Evolutionary conservation across 2,113 vertebrate genomes (phyloP), one percentile per base, ranked within the genome.

Genomic region (Albula goreensis): DNA sequence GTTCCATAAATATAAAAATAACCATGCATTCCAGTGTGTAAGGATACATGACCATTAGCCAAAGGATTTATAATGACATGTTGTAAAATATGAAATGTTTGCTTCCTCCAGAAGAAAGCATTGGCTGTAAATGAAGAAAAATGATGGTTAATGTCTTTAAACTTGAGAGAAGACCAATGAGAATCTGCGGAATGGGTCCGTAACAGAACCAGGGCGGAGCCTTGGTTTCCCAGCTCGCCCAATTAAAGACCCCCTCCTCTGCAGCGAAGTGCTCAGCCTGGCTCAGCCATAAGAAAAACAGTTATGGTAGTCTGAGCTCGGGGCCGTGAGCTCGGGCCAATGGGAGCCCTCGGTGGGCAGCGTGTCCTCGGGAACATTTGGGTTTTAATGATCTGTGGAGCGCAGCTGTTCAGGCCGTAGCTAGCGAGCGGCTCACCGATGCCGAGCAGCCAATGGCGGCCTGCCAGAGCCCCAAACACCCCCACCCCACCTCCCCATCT

Each of bases 331-430:
- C 49, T 17, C n/a, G 80, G 52, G 79, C 50, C 63, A 51, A 74
- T 9, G 50, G 50, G 41, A 10, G 11, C 19, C 66, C 83, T 51
- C 83, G 2, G 57, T 70, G 63, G 85, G 60, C 79, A 70, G 11
- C 15, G 50, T 31, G 53, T 81, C 41, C 63, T 41, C 50, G n/a
- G 41, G n/a, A 81, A 81, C 78, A 78, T 82, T 86, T 86, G 25
- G 53, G 10, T 82, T 86, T 81, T 81, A 81, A 86, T 86, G 80
- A 86, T 63, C 80, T 81, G 79, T 60, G 31, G 80, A 74, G 25
- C 85, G 70, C 85, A 86, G 81, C 85, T 86, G 85, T 52, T 82
- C 85, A n/a, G 49, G 8, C 10, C 25, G 0, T 60, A 9, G 66
- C 41, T 5, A 9, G 48, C 50, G 50, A 86, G 63, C 15, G 11